Evolutionary conservation across 2,888 invertebrate genomes (phyloP), one percentile per base, ranked within the genome.

Genomic region (Thereva unica): DNA sequence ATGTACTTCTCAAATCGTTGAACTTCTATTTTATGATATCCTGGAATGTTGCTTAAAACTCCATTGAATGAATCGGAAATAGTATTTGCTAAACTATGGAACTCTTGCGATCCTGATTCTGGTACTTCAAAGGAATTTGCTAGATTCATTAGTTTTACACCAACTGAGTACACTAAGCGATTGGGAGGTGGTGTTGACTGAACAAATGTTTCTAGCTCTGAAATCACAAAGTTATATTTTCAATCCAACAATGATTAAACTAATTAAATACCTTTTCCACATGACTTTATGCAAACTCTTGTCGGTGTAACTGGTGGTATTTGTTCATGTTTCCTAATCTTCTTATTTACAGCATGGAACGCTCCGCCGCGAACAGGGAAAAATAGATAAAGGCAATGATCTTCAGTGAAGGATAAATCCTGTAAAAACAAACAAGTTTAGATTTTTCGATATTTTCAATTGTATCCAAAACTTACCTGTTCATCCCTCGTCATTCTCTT

Each of bases 301-400:
- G 89, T 86, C 0, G 89, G 84, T 0, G 91, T 90, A 9, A 94
- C 83, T 6, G 86, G 80, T 0, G 95, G 95, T 0, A 86, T 84
- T 41, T 84, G 83, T 71, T 87, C 85, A 75, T 95, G 95, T 73
- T 92, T 93, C 71, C 89, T 85, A 37, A 92, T 92, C 71, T 92
- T 89, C 78, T 95, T 95, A 80, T 89, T 93, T 23, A 91, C 91
- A 4, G 90, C 83, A 76, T 94, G 89, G 78, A 90, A 93, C 3
- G 83, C 84, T 0, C 95, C 95, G 5, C 95, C 95, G 75, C 89
- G 86, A 0, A 91, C 87, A 2, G 93, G 90, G 84, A 92, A 95
- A 86, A 95, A 90, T 83, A 95, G 85, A 80, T 92, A 93, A 44
- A 92, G 82, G 74, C 95, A 95, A 67, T 89, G 86, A 1, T 87